Conservation (phyloP, 2,113 vertebrate species). For the Indicator indicator region DNA sequence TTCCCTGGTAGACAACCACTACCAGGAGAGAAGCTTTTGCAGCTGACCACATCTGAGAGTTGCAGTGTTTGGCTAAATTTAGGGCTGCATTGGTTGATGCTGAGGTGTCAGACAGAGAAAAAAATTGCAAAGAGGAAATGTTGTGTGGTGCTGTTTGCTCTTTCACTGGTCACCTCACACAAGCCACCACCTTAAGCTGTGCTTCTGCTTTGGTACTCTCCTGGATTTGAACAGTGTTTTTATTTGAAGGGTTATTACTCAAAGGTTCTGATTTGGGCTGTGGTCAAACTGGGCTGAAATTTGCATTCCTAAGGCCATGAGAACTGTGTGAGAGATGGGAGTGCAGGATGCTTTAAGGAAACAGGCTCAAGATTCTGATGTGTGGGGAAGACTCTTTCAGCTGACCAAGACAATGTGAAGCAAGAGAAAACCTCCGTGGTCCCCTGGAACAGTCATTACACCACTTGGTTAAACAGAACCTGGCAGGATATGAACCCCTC, state of each 20-base stretch:
- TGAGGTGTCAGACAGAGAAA: background rate
- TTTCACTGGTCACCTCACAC: slow-evolving; percentile 37
- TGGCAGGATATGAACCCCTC: background rate
- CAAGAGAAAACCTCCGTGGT: slow-evolving; percentile 32
- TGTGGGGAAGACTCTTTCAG: slow-evolving; percentile 26
- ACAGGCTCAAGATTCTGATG: slow-evolving; percentile 6
- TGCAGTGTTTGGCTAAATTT: slow-evolving; percentile 72
- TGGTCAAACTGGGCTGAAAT: background rate
- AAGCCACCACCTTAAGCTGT: slow-evolving; percentile 52
- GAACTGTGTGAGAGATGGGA: background rate
- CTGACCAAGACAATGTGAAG: slow-evolving; percentile 19
- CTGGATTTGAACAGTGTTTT: background rate
- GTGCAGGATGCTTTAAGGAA: background rate
- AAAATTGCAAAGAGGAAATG: slow-evolving; percentile 12
- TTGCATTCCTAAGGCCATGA: slow-evolving; percentile 28
- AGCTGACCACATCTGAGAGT: slow-evolving; percentile 70
- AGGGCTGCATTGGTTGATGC: slow-evolving; percentile 27
- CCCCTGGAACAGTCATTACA: slow-evolving; percentile 15
- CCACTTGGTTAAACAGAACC: slow-evolving; percentile 49
- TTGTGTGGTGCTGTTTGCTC: slow-evolving; percentile 11
- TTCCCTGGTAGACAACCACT: slow-evolving; percentile 74
- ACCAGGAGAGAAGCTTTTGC: slow-evolving; percentile 77
- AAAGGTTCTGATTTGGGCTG: background rate
- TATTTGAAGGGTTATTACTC: background rate
- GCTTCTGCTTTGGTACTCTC: slow-evolving; percentile 24